These are phyloP conservation scores for Squalus acanthias DNA, from an alignment of 2,797 vertebrate species.

Conservation along the genomic window DNA sequence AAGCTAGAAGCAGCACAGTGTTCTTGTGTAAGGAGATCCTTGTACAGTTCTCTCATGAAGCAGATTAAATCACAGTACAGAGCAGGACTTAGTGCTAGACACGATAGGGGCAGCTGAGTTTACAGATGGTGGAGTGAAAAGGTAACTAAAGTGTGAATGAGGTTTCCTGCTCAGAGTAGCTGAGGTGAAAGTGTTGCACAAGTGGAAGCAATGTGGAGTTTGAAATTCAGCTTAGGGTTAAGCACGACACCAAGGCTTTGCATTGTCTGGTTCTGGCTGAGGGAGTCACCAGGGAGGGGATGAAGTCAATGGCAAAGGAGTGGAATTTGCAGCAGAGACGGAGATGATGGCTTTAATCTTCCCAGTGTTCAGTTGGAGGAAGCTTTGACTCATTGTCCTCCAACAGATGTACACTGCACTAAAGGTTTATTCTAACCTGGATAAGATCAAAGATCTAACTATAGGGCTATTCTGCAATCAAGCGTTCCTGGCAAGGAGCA, in stretches of 20 bases:
- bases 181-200: not conserved
- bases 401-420: not conserved
- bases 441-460: not conserved
- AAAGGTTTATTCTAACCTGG: not conserved
- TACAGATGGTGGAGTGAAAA: not conserved
- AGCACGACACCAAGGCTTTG: not conserved
- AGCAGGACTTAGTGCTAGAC: not conserved
- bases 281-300: not conserved
- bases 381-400: not conserved
- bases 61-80: not conserved
- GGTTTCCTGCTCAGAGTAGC: not conserved
- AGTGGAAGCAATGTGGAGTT: not conserved
- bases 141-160: not conserved
- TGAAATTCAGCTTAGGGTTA: not conserved
- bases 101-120: not conserved
- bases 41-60: not conserved
- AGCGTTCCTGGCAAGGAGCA: not conserved
- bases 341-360: not conserved
- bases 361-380: not conserved
- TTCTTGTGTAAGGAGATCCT: not conserved
- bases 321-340: not conserved
- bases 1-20: not conserved
- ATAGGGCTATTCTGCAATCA: not conserved
- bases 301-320: not conserved
- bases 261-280: not conserved